phyloP scores from a whole-genome alignment of 2,888 invertebrate species.

The Phymatocera aterrima region DNA sequence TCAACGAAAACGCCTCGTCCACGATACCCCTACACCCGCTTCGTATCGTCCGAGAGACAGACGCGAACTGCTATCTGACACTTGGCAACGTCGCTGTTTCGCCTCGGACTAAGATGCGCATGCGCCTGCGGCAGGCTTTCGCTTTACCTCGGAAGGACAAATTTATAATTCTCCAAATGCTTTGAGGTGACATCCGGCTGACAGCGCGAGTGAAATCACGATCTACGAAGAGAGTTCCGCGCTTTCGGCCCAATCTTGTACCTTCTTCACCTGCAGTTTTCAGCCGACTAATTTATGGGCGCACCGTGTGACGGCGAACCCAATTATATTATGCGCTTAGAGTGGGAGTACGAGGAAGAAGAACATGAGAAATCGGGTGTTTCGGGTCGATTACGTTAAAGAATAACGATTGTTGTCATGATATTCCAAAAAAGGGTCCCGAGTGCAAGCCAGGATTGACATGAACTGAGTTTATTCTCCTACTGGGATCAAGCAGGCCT shows the following conservation, averaged over 20 bases:
- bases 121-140: not conserved
- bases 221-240: not conserved
- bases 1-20: constrained; percentile 23
- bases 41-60: constrained; percentile 17
- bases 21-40: constrained; percentile 24
- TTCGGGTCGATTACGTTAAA: not conserved
- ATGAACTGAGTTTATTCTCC: too few relatives aligned
- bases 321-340: not conserved
- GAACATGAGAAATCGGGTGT: not conserved
- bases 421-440: too few relatives aligned
- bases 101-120: not conserved
- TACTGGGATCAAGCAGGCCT: too few relatives aligned
- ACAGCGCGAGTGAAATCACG: not conserved
- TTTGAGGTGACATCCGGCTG: not conserved
- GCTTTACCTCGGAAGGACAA: not conserved
- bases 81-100: constrained; percentile 34
- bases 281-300: not conserved
- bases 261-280: not conserved
- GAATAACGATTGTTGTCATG: too few relatives aligned
- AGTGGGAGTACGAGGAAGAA: not conserved
- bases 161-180: constrained; percentile 2
- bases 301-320: not conserved
- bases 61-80: constrained; percentile 24
- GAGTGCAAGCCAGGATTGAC: too few relatives aligned
- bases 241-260: not conserved